Base-by-base conservation (phyloP, 2,888 invertebrate genomes). In the Chorisops tibialis region DNA sequence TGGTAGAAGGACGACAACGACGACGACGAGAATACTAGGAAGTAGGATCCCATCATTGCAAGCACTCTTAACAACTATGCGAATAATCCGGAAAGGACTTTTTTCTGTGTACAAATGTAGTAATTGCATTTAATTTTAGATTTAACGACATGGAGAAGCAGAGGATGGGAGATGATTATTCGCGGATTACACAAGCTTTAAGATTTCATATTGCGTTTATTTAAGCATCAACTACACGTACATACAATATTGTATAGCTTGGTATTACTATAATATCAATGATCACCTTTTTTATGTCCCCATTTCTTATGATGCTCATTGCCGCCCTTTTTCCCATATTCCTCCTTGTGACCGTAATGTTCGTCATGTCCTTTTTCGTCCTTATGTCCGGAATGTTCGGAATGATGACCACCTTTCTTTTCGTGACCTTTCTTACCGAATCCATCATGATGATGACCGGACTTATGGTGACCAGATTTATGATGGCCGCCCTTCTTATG, bases 401-500 rank as follows among this genome's bases (percentile, higher is more conserved):
- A 85, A 73, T 89, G 85, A 73, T 91, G 89, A 63, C 87, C 85
- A 5, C 92, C 92, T 73, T 91, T 88, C 72, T 89, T 87, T 72
- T 88, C 85, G 70, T 87, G 85, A 11, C 90, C 90, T 73, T 91
- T 89, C 77, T 91, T 88, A 38, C 89, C 90, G 68, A 90, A 86
- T 71, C 89, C 86, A 69, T 88, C 87, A 69, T 87, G 85, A 70
- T 90, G 88, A 69, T 88, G 87, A 7, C 83, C 87, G 47, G 87
- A 85, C 70, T 91, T 85, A 72, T 89, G 85, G 74, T 89, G 88
- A n/a, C 89, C 89, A 70, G 89, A 89, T 78, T 91, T 89, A 75
- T 85, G 84, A 74, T 87, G 86, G 5, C 89, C 88, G 62, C 91
- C 92, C 78, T 91, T 88, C 78, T 91, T 88, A 78, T 89, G 87